Conservation (phyloP, 2,797 vertebrate genomes). For the Acanthiza pusilla region DNA sequence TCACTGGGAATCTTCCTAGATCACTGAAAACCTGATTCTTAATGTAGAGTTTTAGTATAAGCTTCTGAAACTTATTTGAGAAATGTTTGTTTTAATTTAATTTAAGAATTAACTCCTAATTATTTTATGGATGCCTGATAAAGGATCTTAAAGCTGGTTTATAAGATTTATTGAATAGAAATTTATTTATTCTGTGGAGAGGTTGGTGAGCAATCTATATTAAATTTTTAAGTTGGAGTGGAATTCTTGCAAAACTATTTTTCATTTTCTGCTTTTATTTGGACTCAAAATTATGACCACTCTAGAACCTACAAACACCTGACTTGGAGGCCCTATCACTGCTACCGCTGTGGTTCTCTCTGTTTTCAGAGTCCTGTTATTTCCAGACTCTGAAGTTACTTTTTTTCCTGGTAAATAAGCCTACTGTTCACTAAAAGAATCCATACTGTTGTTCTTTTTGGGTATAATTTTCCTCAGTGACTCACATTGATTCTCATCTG, state of each 20-base stretch:
- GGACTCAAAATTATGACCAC: background rate
- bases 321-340: background rate
- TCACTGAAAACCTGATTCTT: background rate
- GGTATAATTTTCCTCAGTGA: background rate
- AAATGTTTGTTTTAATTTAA: background rate
- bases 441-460: background rate
- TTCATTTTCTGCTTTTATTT: background rate
- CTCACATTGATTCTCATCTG: background rate
- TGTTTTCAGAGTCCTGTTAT: background rate
- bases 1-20: background rate
- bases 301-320: background rate
- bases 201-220: background rate
- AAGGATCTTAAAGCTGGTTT: background rate
- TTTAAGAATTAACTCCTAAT: background rate
- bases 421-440: background rate
- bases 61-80: background rate
- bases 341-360: background rate
- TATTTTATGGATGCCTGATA: background rate
- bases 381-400: background rate
- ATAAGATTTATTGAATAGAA: background rate
- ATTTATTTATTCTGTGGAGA: background rate
- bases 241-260: background rate
- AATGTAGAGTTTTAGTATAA: background rate
- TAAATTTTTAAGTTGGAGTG: background rate
- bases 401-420: background rate